Conservation (phyloP, 2,888 invertebrate species). For the Atethmia centrago region DNA sequence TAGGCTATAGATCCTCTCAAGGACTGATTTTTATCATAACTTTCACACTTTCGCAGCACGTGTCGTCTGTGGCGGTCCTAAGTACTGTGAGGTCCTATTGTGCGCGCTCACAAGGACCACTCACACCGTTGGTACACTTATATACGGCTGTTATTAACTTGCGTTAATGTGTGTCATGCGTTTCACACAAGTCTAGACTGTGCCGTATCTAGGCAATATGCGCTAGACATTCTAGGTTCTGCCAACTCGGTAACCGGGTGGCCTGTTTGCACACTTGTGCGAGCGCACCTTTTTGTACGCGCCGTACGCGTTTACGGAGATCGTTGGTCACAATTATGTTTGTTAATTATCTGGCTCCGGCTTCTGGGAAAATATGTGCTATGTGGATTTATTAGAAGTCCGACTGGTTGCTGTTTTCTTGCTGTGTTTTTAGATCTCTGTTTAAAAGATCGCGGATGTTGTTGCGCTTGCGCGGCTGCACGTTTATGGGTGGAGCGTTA, state of each 20-base stretch:
- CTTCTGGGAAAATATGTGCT: slow-evolving; percentile 60
- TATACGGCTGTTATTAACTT: slow-evolving; percentile 55
- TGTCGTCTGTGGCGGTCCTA: slow-evolving; percentile 10
- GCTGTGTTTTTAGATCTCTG: slow-evolving; percentile 55
- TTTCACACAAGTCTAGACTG: slow-evolving; percentile 76
- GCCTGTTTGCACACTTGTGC: slow-evolving; percentile 84
- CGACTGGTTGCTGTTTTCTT: slow-evolving; percentile 49
- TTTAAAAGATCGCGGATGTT: slow-evolving; percentile 57
- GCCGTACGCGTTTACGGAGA: slow-evolving; percentile 67
- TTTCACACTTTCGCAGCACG: slow-evolving; percentile 43
- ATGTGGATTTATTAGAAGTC: slow-evolving; percentile 58
- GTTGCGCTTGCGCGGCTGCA: slow-evolving; percentile 46
- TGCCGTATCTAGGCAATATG: slow-evolving; percentile 67
- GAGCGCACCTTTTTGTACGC: slow-evolving; percentile 70
- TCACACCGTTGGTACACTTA: slow-evolving; percentile 43
- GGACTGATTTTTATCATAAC: slow-evolving; percentile 48
- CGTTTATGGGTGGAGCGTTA: slow-evolving; percentile 42
- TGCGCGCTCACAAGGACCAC: slow-evolving; percentile 26
- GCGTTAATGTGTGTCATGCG: slow-evolving; percentile 73
- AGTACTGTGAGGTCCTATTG: slow-evolving; percentile 24
- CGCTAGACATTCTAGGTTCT: slow-evolving; percentile 78
- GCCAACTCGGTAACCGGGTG: slow-evolving; percentile 84
- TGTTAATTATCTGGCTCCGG: slow-evolving; percentile 64
- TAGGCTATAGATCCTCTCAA: slow-evolving; percentile 31
- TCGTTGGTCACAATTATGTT: slow-evolving; percentile 71